These are phyloP conservation scores for Rattus norvegicus DNA, from an alignment of 2,113 vertebrate genomes.

Conservation along the genomic window GRCr8 NC_086033.1:99592001-99592500, in stretches of 20 bases:
- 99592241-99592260: background rate
- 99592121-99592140: accelerated
- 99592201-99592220: background rate
- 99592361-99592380: background rate
- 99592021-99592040: background rate
- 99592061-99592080: background rate
- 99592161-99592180: background rate
- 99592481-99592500: background rate
- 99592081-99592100: background rate
- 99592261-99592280: background rate
- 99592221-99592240: background rate
- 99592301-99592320: background rate
- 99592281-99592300: background rate
- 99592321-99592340: background rate
- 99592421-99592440: background rate
- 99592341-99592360: background rate
- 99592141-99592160: background rate
- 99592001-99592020: background rate
- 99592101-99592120: background rate
- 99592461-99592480: background rate
- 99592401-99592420: background rate
- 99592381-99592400: background rate
- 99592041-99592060: background rate
- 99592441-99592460: background rate
- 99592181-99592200: background rate